phyloP scores from a whole-genome alignment of 2,888 invertebrate genomes.

The Cheilosia vernalis region DNA sequence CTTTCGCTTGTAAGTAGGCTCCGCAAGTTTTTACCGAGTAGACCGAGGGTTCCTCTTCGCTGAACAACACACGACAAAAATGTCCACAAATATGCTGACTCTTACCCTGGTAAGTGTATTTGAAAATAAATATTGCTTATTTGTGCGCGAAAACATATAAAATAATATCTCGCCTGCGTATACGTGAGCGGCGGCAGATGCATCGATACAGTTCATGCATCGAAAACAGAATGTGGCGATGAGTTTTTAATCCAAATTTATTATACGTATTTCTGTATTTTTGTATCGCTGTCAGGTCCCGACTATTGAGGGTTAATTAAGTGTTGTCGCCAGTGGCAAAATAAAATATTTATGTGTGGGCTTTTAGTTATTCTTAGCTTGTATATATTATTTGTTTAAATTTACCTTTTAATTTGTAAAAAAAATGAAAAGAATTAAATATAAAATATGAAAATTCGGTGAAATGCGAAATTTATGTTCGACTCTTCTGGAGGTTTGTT shows the following conservation, averaged over 20 bases:
- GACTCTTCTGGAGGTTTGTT: too few relatives aligned
- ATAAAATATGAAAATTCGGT: neutral
- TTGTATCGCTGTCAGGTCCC: neutral
- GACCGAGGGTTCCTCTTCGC: conserved; percentile 7
- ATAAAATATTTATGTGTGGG: neutral
- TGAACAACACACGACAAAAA: conserved; percentile 39
- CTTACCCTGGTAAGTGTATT: conserved; percentile 75
- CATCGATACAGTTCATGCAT: conserved; percentile 41
- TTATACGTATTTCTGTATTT: conserved; percentile 24
- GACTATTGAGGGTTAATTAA: conserved; percentile 62
- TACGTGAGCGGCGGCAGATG: conserved; percentile 4
- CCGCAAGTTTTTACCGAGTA: conserved; percentile 21
- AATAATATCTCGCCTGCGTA: neutral
- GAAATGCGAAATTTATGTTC: too few relatives aligned
- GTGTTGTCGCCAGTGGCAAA: conserved; percentile 28
- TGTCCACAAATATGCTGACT: conserved; percentile 76
- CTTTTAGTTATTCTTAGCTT: conserved; percentile 9
- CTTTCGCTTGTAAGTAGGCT: conserved; percentile 61
- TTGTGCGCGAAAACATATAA: conserved; percentile 16
- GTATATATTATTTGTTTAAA: conserved; percentile 7
- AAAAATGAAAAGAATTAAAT: neutral
- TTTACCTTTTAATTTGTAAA: too few relatives aligned
- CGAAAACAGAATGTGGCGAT: conserved; percentile 13
- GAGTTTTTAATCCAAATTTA: conserved; percentile 33
- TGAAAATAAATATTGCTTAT: conserved; percentile 31